Conservation (phyloP, 1,140 invertebrate genomes). For the Eurosta solidaginis region DNA sequence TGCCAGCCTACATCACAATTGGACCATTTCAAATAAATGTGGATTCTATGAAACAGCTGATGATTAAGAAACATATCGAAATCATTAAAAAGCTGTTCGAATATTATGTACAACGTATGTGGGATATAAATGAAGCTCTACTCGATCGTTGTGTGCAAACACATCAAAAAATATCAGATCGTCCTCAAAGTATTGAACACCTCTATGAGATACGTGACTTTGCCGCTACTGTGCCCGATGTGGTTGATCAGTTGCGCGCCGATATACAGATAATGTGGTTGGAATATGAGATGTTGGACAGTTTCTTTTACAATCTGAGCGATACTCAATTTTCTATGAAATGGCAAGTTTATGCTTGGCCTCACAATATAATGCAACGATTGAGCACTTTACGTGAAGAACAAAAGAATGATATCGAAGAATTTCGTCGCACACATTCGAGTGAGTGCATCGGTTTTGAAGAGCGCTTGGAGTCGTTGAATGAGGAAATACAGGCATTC, state of each 20-base stretch:
- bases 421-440: constrained; percentile 47
- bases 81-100: constrained; percentile 49
- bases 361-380: constrained; percentile 48
- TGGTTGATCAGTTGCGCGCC: constrained; percentile 43
- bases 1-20: constrained; percentile 50
- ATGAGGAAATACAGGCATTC: constrained; percentile 54
- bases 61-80: constrained; percentile 52
- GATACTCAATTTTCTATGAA: constrained; percentile 56
- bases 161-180: constrained; percentile 41
- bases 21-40: constrained; percentile 53
- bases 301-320: constrained; percentile 53
- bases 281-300: constrained; percentile 54
- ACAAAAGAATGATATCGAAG: constrained; percentile 55
- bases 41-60: constrained; percentile 46
- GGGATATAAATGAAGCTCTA: constrained; percentile 45
- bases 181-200: constrained; percentile 51
- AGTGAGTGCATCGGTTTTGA: constrained; percentile 51
- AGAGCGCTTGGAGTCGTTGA: constrained; percentile 51
- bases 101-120: constrained; percentile 56
- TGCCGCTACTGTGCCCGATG: constrained; percentile 42
- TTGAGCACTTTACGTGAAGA: constrained; percentile 48
- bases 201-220: constrained; percentile 50
- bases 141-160: constrained; percentile 44
- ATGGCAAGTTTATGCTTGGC: constrained; percentile 56
- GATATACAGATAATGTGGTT: constrained; percentile 56